Evolutionary conservation across 1,140 invertebrate species (phyloP), one percentile per base, ranked within the genome.

Genomic region (Drosophila neocordata): DNA sequence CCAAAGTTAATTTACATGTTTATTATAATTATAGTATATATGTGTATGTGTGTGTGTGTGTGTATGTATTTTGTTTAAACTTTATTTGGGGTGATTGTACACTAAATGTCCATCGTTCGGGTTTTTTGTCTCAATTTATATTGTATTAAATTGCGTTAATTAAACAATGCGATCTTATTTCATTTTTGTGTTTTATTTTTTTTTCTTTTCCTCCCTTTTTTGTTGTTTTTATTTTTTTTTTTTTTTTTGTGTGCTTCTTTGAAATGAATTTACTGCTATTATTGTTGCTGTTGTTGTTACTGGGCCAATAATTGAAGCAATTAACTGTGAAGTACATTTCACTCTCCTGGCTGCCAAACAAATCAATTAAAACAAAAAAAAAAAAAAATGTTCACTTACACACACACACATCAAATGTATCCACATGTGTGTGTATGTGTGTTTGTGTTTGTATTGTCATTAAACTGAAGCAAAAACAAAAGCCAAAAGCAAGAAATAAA

Each of bases 311-410:
- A 88, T 88, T 88, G 83, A 76, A 73, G 73, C 83, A 88, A 89
- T 88, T 88, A 88, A 88, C 62, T 79, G 84, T 88, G 69, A 88
- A 88, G 79, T 89, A 79, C 83, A 77, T 87, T 87, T 88, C 73
- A 84, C 80, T 79, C 62, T 65, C 60, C 37, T 27, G 44, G 56
- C 73, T 78, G 68, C 77, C 83, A 88, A 83, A 83, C 83, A 88
- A 83, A 89, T 89, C 83, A 88, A 88, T 88, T 88, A 69, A 88
- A 79, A 68, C 34, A 65, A 52, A 66, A 69, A 35, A 55, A 37
- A 31, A 24, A 24, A 24, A 24, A 1, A 24, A 24, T 24, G 4
- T 1, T 24, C 24, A 24, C 4, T 2, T 4, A 24, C 24, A 4
- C 62, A 41, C 56, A 56, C 52, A 76, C 65, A 79, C 69, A 53